Base-by-base conservation (phyloP, 2,888 invertebrate genomes). In the Andricus curvator region DNA sequence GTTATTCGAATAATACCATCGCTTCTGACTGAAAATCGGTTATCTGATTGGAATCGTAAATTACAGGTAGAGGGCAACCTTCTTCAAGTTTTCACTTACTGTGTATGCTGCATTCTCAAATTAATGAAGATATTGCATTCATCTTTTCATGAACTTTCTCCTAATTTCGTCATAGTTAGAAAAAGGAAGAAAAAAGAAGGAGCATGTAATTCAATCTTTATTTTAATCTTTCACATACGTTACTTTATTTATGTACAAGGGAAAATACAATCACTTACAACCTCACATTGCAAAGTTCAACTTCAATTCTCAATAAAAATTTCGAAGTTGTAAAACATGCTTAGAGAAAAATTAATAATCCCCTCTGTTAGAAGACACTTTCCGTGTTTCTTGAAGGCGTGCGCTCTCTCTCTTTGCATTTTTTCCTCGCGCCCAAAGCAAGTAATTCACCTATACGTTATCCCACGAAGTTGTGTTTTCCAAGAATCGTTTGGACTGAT, bases 401-500 rank as follows among this genome's bases (percentile, higher is more conserved):
- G n/a, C 4, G 41, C 66, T 17, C 37, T n/a, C 37, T 6, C 37
- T 66, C 33, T 66, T 11, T 29, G 20, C 6, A 17, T 65, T 65
- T 65, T 37, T 65, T 65, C 33, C 37, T 76, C 56, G 81, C 77
- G 70, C 66, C 74, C 64, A 84, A 81, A 76, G 78, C 51, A 80
- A 81, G 80, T 77, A 56, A 22, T 62, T 15, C 25, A 62, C 62
- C 62, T 62, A 62, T 62, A 62, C 22, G 77, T 78, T 81, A 74
- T 67, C 64, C 65, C 79, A 83, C 82, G 76, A 80, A 83, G 83
- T 85, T 82, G 84, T 85, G 83, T 86, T 87, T 89, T 89, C 87
- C 85, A 85, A 85, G 87, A 88, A 88, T 86, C 86, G 83, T 84
- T 85, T 85, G 84, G 81, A 84, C 80, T 77, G 76, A 80, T 78